Evolutionary conservation across 1,140 invertebrate genomes (phyloP), one percentile per base, ranked within the genome.

Genomic region (Drosophila dunni): DNA sequence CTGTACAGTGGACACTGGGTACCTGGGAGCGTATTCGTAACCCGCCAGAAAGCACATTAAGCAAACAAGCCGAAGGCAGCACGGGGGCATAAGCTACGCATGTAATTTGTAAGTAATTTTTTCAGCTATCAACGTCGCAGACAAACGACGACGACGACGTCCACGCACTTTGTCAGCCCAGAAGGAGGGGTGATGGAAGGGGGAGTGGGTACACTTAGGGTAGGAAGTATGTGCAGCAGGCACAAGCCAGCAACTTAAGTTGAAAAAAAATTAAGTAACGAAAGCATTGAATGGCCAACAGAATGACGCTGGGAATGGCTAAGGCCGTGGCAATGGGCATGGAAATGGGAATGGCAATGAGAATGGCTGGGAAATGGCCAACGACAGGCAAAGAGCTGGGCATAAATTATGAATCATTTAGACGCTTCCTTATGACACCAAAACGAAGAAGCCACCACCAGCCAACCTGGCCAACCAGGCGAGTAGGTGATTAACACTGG

Each of bases 391-490:
- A 48, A 65, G 68, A 80, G 36, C 64, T 74, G 82, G 75, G 81
- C 81, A 91, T 91, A 89, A 89, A 91, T 91, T 91, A 91, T 91
- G 89, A 91, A 89, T 91, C 89, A 91, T 91, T 91, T 91, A 74
- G 81, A 82, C 89, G 81, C 89, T 91, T 91, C 89, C 89, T 91
- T 91, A 91, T 89, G 89, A 91, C 89, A 91, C 81, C 73, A 68
- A 89, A 65, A 68, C 73, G 81, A 75, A 77, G 83, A 67, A 73
- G 70, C 70, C 48, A 73, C 48, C 64, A 61, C 44, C 44, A 17
- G 61, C 44, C 33, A 36, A 57, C 54, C 29, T 45, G 56, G 34
- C 56, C 46, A 54, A 53, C 40, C 48, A 66, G 51, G 50, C 51
- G 45, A 54, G 56, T 11, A 63, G 53, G 63, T 63, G 48, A 82